These are phyloP conservation scores for Argya squamiceps DNA, from an alignment of 2,797 vertebrate species.

Conservation along the genomic window DNA sequence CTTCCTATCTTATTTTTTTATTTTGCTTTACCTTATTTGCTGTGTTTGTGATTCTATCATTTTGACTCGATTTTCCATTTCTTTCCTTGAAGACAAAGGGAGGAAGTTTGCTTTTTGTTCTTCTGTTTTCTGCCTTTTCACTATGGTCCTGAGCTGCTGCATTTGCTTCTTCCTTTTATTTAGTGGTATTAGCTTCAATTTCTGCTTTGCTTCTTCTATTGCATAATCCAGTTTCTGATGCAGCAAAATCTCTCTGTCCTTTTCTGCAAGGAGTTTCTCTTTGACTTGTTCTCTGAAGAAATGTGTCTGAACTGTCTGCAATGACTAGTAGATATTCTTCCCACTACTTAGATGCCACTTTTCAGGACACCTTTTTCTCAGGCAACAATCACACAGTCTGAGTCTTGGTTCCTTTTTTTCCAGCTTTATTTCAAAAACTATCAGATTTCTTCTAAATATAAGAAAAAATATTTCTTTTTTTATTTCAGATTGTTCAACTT, in stretches of 20 bases:
- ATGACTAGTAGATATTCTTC: neutral
- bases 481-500: neutral
- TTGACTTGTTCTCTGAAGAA: constrained; percentile 26
- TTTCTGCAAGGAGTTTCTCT: constrained; percentile 24
- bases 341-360: neutral
- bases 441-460: neutral
- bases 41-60: neutral
- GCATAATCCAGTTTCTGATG: neutral
- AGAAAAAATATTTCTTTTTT: neutral
- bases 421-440: neutral
- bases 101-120: neutral
- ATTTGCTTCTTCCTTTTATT: neutral
- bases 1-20: neutral
- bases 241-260: neutral
- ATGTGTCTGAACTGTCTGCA: neutral
- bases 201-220: neutral
- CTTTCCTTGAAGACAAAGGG: neutral
- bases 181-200: neutral
- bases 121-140: neutral
- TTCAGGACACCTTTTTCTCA: constrained; percentile 8
- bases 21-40: neutral
- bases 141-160: neutral
- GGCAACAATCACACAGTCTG: neutral
- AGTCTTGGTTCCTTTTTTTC: neutral
- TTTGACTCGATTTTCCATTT: neutral